These are phyloP conservation scores for Microtus montanus DNA, from an alignment of 2,113 vertebrate genomes.

Conservation along the genomic window DNA sequence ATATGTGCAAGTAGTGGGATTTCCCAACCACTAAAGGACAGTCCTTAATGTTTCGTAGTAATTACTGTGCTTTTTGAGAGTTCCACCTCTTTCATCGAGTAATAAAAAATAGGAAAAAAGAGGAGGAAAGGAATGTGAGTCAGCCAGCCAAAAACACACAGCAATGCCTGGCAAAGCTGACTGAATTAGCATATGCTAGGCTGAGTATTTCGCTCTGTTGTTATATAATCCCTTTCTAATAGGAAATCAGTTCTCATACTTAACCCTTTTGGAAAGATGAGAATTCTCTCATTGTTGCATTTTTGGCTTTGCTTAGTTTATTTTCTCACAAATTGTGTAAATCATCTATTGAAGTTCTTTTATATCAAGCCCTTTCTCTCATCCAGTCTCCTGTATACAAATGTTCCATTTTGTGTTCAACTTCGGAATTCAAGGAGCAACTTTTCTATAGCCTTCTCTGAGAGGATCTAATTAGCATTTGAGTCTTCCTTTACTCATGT, in stretches of 20 bases:
- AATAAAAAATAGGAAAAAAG: constrained; percentile 71
- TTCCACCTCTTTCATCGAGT: constrained; percentile 41
- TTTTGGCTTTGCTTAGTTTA: constrained; percentile 66
- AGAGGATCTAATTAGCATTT: constrained; percentile 78
- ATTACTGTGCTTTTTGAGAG: constrained; percentile 45
- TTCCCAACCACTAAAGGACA: not conserved
- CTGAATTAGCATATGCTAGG: constrained; percentile 81
- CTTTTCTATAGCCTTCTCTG: constrained; percentile 78
- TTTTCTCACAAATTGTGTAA: constrained; percentile 60
- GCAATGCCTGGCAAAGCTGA: constrained; percentile 73
- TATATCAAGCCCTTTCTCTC: not conserved
- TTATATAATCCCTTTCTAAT: constrained; percentile 81
- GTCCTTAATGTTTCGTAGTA: constrained; percentile 38
- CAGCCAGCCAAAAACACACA: constrained; percentile 75
- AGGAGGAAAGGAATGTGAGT: constrained; percentile 66
- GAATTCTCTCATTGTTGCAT: constrained; percentile 39
- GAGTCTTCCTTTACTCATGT: constrained; percentile 71
- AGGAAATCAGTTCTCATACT: constrained; percentile 72
- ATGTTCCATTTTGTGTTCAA: constrained; percentile 74
- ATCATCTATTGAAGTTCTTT: constrained; percentile 59
- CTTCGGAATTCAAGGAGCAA: constrained; percentile 73
- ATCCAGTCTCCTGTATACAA: constrained; percentile 70
- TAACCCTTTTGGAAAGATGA: constrained; percentile 76
- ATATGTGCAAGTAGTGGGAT: not conserved
- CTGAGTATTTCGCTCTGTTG: constrained; percentile 78